Conservation (phyloP, 1,140 invertebrate genomes). For the Pectinophora gossypiella region DNA sequence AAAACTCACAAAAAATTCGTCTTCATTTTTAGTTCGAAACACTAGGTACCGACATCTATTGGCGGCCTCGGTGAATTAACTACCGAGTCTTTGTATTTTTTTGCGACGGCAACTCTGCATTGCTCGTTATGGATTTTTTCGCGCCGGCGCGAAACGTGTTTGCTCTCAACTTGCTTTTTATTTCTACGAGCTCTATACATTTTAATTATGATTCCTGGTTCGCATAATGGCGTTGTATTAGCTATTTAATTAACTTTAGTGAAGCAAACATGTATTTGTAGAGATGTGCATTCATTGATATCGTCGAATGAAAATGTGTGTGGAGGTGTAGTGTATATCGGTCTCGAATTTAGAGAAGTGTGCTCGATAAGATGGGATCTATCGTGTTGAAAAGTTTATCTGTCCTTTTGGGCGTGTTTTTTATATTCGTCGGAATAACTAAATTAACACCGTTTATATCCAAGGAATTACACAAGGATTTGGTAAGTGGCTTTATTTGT, state of each 20-base stretch:
- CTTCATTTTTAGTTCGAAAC: too few species aligned
- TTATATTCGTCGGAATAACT: constrained; percentile 95
- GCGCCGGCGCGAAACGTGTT: constrained; percentile 48
- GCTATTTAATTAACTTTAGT: not conserved
- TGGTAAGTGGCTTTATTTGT: constrained; percentile 80
- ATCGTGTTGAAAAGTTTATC: constrained; percentile 94
- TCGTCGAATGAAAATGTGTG: constrained; percentile 17
- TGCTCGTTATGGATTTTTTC: constrained; percentile 44
- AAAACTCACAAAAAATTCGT: too few species aligned
- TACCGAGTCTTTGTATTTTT: not conserved
- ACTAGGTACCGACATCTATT: not conserved
- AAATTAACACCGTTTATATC: constrained; percentile 94
- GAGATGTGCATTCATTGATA: not conserved
- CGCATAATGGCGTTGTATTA: not conserved
- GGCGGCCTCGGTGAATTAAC: not conserved
- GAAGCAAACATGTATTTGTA: too few species aligned
- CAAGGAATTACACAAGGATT: constrained; percentile 96
- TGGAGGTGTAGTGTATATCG: constrained; percentile 8
- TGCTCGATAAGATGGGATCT: constrained; percentile 74
- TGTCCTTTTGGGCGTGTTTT: constrained; percentile 94
- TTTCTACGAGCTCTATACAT: constrained; percentile 1
- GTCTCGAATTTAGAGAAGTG: too few species aligned
- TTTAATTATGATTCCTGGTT: not conserved
- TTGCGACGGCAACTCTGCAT: constrained; percentile 14
- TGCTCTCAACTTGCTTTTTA: constrained; percentile 16